Evolutionary conservation across 1,140 invertebrate genomes (phyloP).

Genomic region (Scaptomyza graminum): DNA sequence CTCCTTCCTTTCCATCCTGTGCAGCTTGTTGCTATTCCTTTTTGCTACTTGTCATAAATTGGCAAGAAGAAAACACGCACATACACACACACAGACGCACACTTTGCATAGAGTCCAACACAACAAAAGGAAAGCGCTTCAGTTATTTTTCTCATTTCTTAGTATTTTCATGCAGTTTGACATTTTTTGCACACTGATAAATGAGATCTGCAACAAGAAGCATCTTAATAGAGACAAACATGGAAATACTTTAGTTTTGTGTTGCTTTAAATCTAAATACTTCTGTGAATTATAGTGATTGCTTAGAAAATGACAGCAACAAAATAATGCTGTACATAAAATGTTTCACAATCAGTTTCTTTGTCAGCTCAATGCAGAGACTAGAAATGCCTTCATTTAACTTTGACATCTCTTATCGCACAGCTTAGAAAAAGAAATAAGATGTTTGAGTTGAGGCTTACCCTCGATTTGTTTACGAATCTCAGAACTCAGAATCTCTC

Average conservation of each 20-base stretch:
- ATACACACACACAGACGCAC: constrained; percentile 5
- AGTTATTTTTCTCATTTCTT: constrained; percentile 24
- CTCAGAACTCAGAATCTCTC: no score
- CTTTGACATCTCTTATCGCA: no score
- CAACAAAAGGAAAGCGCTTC: constrained; percentile 27
- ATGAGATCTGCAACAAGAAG: constrained; percentile 16
- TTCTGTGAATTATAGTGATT: constrained; percentile 24
- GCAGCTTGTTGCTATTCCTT: constrained; percentile 55
- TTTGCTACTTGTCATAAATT: constrained; percentile 73
- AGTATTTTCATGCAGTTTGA: constrained; percentile 48
- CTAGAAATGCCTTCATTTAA: no score
- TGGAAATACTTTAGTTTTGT: constrained; percentile 5
- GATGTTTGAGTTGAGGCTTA: no score
- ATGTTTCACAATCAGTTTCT: background rate
- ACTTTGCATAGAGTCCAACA: constrained; percentile 11
- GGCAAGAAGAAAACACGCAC: constrained; percentile 48
- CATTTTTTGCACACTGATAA: constrained; percentile 53
- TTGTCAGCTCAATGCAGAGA: background rate
- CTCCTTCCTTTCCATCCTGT: constrained; percentile 14
- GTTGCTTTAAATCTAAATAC: constrained; percentile 16
- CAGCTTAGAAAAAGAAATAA: no score
- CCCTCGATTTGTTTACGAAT: no score
- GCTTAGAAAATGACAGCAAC: background rate
- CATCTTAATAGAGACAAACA: background rate
- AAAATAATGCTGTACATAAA: background rate